A percentile compares a stretch with the other conserved stretches of the same genome.
Conservation (phyloP, 2,113 vertebrate genomes). For the Columba janthina region DNA sequence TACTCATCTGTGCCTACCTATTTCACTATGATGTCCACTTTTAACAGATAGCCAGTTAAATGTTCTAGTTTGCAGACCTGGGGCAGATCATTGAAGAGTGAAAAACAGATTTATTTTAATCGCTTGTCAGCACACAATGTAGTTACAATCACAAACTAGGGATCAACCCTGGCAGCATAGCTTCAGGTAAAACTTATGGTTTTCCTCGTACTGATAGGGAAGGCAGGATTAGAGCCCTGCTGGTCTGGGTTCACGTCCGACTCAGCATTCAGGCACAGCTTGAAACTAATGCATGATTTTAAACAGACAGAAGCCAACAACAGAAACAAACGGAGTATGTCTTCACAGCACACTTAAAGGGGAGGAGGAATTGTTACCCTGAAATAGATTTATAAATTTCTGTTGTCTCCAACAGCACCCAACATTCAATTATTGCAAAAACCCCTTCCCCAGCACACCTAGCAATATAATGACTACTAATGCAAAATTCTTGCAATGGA, state of each 20-base stretch:
- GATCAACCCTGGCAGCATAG: not conserved
- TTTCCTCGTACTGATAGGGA: not conserved
- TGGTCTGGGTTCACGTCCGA: not conserved
- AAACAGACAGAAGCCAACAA: not conserved
- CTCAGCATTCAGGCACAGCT: not conserved
- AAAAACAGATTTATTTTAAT: not conserved
- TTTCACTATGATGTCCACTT: not conserved
- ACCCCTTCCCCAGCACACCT: not conserved
- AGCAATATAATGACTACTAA: not conserved
- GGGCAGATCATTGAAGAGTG: not conserved
- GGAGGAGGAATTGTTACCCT: not conserved
- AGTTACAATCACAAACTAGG: not conserved
- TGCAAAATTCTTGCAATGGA: not conserved
- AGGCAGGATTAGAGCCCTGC: not conserved
- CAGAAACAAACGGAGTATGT: not conserved
- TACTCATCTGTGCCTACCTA: not conserved
- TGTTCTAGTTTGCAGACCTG: not conserved
- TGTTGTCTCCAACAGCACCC: not conserved
- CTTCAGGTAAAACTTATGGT: not conserved
- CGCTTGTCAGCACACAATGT: not conserved
- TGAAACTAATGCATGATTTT: not conserved
- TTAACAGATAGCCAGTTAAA: not conserved
- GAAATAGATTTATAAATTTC: not conserved
- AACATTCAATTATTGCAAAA: not conserved
- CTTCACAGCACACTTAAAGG: not conserved